Evolutionary conservation across 2,797 vertebrate species (phyloP).

Genomic region (Heteromormyrus szaboi): DNA sequence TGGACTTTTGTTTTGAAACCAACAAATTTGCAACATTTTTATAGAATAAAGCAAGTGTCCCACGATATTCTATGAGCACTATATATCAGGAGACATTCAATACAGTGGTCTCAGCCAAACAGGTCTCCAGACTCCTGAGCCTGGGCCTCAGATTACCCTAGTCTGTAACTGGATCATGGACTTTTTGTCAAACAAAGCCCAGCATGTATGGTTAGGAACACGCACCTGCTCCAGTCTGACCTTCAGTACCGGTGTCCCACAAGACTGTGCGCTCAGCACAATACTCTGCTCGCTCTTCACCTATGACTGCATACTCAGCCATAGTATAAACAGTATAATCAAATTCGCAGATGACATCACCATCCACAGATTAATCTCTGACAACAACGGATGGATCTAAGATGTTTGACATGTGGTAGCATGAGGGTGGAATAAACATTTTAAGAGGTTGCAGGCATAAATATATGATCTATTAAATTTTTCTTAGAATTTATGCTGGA

Average conservation of each 20-base stretch:
- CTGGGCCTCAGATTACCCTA: not conserved
- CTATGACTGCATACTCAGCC: not conserved
- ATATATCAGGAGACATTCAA: not conserved
- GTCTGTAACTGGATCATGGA: not conserved
- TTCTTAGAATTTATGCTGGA: not conserved
- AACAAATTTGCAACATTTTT: not conserved
- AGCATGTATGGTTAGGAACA: not conserved
- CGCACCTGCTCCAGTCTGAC: not conserved
- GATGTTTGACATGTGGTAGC: not conserved
- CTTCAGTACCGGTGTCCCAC: not conserved
- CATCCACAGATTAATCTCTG: not conserved
- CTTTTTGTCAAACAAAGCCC: not conserved
- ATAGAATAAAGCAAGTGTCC: not conserved
- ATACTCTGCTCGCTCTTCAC: not conserved
- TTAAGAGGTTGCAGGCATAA: not conserved
- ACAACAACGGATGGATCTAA: not conserved
- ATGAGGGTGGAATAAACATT: not conserved
- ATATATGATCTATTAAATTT: not conserved
- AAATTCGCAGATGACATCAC: not conserved
- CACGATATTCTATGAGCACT: not conserved
- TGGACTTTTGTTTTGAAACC: not conserved
- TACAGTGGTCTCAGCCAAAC: not conserved
- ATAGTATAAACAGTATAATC: not conserved
- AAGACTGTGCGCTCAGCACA: not conserved
- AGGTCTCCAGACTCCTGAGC: not conserved